Evolutionary conservation across 1,140 invertebrate genomes (phyloP).

Genomic region (Lordiphosa collinella): DNA sequence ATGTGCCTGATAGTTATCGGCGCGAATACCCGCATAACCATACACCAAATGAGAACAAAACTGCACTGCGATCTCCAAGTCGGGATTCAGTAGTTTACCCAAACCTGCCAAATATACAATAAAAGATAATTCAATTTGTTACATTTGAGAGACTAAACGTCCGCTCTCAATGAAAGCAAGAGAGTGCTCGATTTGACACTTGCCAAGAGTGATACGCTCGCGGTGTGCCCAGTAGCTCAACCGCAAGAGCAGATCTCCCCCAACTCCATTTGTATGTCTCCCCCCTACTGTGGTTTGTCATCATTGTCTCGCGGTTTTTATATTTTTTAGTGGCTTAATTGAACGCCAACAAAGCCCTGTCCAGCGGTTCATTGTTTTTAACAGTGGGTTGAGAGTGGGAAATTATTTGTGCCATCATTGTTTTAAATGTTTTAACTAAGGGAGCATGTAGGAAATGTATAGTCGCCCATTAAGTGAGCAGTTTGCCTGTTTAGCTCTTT

Average conservation of each 20-base stretch:
- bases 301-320: constrained; percentile 40
- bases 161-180: neutral
- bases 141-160: neutral
- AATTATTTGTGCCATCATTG: constrained; percentile 18
- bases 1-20: constrained; percentile 84
- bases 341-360: constrained; percentile 37
- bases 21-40: constrained; percentile 89
- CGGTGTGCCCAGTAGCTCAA: constrained; percentile 13
- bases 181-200: constrained; percentile 8
- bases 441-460: too few relatives aligned
- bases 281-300: constrained; percentile 16
- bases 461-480: too few relatives aligned
- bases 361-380: constrained; percentile 31
- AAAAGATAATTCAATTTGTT: neutral
- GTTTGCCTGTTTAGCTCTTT: too few relatives aligned
- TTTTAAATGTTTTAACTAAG: too few relatives aligned
- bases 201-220: constrained; percentile 7
- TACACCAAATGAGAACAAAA: constrained; percentile 93
- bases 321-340: constrained; percentile 49
- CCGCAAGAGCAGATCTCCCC: constrained; percentile 1
- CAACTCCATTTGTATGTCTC: neutral
- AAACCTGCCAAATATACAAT: constrained; percentile 81
- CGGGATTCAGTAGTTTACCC: constrained; percentile 87
- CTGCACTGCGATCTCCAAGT: constrained; percentile 86
- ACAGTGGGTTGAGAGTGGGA: constrained; percentile 16